Conservation (phyloP, 1,140 invertebrate genomes). For the Archivesica marissinica region DNA sequence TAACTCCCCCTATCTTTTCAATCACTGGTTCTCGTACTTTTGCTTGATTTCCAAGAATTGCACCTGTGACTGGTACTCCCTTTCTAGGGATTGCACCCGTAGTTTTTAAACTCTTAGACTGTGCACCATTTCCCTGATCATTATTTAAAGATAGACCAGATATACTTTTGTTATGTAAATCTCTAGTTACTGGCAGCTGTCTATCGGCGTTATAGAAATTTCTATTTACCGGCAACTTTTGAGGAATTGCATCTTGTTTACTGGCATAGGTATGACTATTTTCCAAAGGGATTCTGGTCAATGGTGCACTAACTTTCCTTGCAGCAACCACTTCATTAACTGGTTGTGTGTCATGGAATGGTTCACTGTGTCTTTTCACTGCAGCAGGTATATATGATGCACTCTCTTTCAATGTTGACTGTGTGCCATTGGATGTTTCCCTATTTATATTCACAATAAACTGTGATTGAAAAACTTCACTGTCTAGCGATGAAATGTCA, state of each 20-base stretch:
- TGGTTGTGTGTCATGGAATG: not conserved
- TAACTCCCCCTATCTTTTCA: conserved; percentile 57
- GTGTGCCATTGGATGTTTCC: not conserved
- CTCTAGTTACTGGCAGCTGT: not conserved
- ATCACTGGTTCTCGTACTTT: not conserved
- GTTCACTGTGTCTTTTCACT: conserved; percentile 37
- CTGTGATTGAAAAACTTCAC: not conserved
- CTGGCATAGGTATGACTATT: not conserved
- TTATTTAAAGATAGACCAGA: not conserved
- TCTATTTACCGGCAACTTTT: not conserved
- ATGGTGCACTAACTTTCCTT: conserved; percentile 17
- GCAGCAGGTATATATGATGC: not conserved
- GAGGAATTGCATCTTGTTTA: not conserved
- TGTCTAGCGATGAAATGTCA: conserved; percentile 50
- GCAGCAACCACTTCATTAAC: not conserved
- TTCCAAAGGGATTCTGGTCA: conserved; percentile 1
- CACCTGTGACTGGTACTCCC: too few relatives aligned
- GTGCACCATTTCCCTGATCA: not conserved
- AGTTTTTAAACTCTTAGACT: too few relatives aligned
- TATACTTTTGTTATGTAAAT: not conserved
- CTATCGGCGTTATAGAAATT: not conserved
- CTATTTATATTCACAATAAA: not conserved
- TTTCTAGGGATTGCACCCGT: too few relatives aligned
- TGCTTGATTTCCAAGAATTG: not conserved
- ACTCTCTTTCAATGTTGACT: not conserved